Evolutionary conservation across 2,888 invertebrate species (phyloP), one percentile per base, ranked within the genome.

Genomic region (Thereva unica): DNA sequence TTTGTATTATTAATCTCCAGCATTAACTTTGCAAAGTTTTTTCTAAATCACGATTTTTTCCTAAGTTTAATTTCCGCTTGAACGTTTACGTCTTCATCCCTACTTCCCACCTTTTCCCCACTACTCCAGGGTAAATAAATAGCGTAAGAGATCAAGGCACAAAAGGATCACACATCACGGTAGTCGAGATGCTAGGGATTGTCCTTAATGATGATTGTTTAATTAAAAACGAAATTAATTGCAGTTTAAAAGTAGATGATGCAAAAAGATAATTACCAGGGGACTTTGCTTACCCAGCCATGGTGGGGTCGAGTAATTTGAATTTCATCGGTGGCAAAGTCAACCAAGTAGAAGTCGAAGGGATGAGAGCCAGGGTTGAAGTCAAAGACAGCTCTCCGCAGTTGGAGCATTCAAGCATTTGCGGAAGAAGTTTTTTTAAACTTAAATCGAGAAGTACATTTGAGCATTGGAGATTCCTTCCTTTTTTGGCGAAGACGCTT

Each of bases 241-340:
- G 67, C 67, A 63, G 64, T 67, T 67, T 67, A 67, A 67, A 67
- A 67, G 67, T 67, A 67, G 63, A 67, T 67, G 67, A 67, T 67
- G 67, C 67, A 67, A 64, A 63, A 63, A 67, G 67, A 67, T 67
- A 67, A 67, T 67, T 67, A 63, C 67, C 47, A 40, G 37, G 12
- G 35, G 64, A 35, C 38, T 64, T 52, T 52, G 42, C 52, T 64
- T 52, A 44, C 44, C 66, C 53, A 7, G 45, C 35, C 42, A 12
- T 10, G 37, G 34, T 23, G 52, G 45, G 57, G 40, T 35, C 40
- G 35, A 49, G 49, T 59, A 56, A 56, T 66, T 66, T 57, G 50
- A 66, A 66, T 66, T 66, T 66, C 57, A 50, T 66, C 66, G 49
- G 56, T 64, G 61, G 61, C 49, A 59, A 61, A 61, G 50, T 61